Base-by-base conservation (phyloP, 1,140 invertebrate species). In the Heterodera schachtii region DNA sequence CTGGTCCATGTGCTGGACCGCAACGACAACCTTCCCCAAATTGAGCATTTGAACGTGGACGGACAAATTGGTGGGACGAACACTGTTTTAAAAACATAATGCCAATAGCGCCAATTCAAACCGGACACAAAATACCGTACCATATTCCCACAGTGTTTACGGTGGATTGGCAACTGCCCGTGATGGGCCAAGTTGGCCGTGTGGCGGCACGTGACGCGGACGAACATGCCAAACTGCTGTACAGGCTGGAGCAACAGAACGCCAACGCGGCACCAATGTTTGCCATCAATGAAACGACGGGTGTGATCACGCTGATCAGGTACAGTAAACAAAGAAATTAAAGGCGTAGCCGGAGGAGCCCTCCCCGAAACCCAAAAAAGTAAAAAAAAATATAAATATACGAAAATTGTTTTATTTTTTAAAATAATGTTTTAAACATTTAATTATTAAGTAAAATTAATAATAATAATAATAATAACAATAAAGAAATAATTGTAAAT, bases 1-100 rank as follows among this genome's bases (percentile, higher is more conserved):
- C 82, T 87, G 46, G 82, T 88, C 31, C 70, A 69, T n/a, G 87
- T 88, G 49, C 73, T 89, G 3, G 89, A 88, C 78, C 82, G 86
- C 52, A 90, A 88, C 77, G 87, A 88, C 81, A 88, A 90, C 69
- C n/a, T 79, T 7, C 87, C 87, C 1, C 64, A 73, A 5, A 84
- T 88, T 73, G 46, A 79, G 3, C 76, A 82, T n/a, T 60, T 85
- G 11, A 82, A 67, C 47, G 57, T 80, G 7, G 73, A 86, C 9
- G 81, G 81, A 57, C 76, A 78, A 67, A 13, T 78, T 75, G 74
- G 74, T 75, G 41, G 43, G 66, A n/a, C 47, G n/a, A n/a, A n/a
- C 41, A 52, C 47, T n/a, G n/a, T n/a, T n/a, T n/a, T n/a, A n/a
- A n/a, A n/a, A n/a, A 49, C 47, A 49, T 9, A 49, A 9, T 16